Evolutionary conservation across 2,888 invertebrate genomes (phyloP), one percentile per base, ranked within the genome.

Genomic region (Copidosoma aretas): DNA sequence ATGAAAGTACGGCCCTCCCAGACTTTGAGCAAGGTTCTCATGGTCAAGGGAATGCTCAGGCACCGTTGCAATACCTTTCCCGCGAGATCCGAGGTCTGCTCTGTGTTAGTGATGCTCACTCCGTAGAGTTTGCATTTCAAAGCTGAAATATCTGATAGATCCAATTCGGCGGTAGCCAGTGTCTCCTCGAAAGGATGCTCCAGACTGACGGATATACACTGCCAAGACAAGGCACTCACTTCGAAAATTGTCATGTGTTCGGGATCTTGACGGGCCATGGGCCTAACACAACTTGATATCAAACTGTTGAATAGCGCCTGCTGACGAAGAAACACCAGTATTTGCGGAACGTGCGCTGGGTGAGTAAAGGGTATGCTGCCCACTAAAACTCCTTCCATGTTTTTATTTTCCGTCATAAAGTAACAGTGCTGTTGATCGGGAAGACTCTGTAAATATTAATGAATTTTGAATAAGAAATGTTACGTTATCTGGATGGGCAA

Each of bases 341-440:
- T 93, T 80, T 92, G 91, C 59, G 96, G 92, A 69, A 97, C 95
- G 83, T 96, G 95, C 10, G 93, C 91, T 1, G 97, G 97, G 85
- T 97, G 96, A 0, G 94, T 95, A 85, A 97, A 97, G 0, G 96
- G 95, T 67, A 98, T 91, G 71, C 91, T 91, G 60, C 88, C 86
- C 60, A 95, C 91, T 76, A 92, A 84, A 74, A 92, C 89, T 10
- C 94, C 95, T 73, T 91, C 90, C 84, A 93, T 85, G 39, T 88
- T 89, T 72, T 89, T 89, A 72, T 91, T 91, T 81, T 94, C 93
- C 32, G 95, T 95, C 86, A 97, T 89, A 84, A 94, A 95, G 84
- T 96, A 98, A 80, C 95, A 95, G 81, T 98, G 97, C 68, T 91
- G 91, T 82, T 97, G 97, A 81, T 96, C 97, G 0, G 97, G 95